Evolutionary conservation across 2,888 invertebrate species (phyloP), one percentile per base, ranked within the genome.

Genomic region (Epistrophella euchroma): DNA sequence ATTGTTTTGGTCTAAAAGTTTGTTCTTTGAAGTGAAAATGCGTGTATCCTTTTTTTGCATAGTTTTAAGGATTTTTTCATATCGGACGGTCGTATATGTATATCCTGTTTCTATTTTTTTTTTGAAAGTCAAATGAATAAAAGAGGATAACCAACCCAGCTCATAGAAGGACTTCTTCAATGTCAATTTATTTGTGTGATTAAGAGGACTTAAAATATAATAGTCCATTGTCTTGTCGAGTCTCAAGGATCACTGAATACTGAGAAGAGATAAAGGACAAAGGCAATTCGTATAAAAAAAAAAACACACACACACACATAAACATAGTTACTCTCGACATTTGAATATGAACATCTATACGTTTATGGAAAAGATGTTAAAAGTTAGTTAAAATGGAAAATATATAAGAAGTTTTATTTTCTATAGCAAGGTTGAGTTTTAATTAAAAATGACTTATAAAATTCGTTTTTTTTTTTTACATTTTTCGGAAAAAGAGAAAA

Each of bases 181-280:
- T 80, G 75, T 58, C 80, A 70, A 73, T 85, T 68, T 80, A 75
- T 68, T 22, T 85, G 72, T 81, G 80, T 76, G 76, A 85, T 77
- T 77, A 81, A 76, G 70, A 68, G 73, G 73, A 77, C 68, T 81
- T 70, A 81, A 81, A 81, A 68, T 81, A 81, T 77, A 73, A 72
- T 76, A 60, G 50, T 64, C 77, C 72, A 77, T 77, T 76, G 71
- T 80, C 71, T 75, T 50, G 80, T 68, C 13, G 68, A 45, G 81
- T 76, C 72, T 85, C 76, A 85, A 77, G 81, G 81, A 73, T 72
- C 76, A 72, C 35, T 68, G 77, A 37, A 55, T 64, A 70, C 15
- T 19, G 71, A 71, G 45, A 50, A 62, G 37, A 47, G 55, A 40
- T 28, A 28, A 56, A 37, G 66, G 28, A 77, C 74, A 70, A 79